Percentiles rank a stretch among this genome's conserved stretches.
phyloP scores from a whole-genome alignment of 2,797 vertebrate genomes.

The Myiotriccus ornatus region DNA sequence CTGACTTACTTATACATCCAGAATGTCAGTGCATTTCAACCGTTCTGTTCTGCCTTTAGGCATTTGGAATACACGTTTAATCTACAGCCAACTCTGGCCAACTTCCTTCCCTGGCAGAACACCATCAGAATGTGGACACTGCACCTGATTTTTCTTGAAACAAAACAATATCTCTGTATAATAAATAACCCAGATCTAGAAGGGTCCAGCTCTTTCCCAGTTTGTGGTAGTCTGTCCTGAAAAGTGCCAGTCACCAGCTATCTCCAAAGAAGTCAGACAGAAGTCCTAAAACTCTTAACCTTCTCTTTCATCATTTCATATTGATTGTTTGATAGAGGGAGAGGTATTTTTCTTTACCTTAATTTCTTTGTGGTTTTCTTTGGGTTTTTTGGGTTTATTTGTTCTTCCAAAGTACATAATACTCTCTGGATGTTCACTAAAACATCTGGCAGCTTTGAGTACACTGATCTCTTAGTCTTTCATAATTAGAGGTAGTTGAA shows the following conservation, averaged over 20 bases:
- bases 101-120: background rate
- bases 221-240: background rate
- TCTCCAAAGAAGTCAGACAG: background rate
- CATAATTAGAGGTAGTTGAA: background rate
- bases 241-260: background rate
- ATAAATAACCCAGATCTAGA: background rate
- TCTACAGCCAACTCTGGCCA: background rate
- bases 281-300: background rate
- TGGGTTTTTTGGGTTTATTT: too few relatives aligned
- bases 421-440: background rate
- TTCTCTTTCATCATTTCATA: background rate
- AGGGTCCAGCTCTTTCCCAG: background rate
- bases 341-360: background rate
- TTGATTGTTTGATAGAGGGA: background rate
- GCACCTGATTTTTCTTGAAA: too few relatives aligned
- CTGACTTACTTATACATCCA: background rate
- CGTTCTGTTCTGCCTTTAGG: background rate
- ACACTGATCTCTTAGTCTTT: background rate
- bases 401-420: background rate
- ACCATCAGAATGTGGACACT: too few relatives aligned
- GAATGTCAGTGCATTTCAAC: background rate
- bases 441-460: background rate
- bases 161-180: background rate
- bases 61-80: background rate
- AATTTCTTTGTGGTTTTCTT: background rate